A percentile compares a stretch with the other conserved stretches of the same genome.
Conservation (phyloP, 2,113 vertebrate genomes). For the Madoqua kirkii region DNA sequence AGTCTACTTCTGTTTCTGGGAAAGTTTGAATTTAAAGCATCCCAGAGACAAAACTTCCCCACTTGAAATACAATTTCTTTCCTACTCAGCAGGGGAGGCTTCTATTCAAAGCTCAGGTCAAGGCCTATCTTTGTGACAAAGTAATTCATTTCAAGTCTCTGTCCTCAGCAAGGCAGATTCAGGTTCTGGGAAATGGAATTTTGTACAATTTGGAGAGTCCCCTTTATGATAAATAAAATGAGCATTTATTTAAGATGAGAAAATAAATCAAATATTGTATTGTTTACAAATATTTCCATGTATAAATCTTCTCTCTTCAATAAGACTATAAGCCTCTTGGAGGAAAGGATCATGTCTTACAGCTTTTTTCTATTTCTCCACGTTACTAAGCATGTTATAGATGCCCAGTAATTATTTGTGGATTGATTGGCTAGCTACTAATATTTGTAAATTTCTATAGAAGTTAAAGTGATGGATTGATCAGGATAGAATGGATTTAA, state of each 20-base stretch:
- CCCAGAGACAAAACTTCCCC: background rate
- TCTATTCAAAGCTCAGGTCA: constrained; percentile 28
- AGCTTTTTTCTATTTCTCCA: background rate
- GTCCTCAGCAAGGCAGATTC: background rate
- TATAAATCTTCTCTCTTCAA: background rate
- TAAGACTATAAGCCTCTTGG: background rate
- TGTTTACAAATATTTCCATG: background rate
- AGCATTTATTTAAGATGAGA: constrained; percentile 9
- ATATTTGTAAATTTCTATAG: background rate
- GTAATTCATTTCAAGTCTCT: background rate
- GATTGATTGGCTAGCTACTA: background rate
- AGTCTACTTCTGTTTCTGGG: background rate
- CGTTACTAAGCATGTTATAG: background rate
- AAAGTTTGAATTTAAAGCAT: background rate
- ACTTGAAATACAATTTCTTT: constrained; percentile 23
- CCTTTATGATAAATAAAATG: background rate
- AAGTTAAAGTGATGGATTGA: background rate
- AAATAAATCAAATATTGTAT: background rate
- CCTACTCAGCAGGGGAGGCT: background rate
- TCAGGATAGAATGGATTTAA: background rate
- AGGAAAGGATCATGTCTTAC: background rate
- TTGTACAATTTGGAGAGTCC: background rate
- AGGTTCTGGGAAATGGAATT: background rate
- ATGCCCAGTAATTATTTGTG: background rate
- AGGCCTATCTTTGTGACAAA: background rate